These are phyloP conservation scores for Ostrea denselamellosa DNA, from an alignment of 1,140 invertebrate genomes.

Conservation along the genomic window DNA sequence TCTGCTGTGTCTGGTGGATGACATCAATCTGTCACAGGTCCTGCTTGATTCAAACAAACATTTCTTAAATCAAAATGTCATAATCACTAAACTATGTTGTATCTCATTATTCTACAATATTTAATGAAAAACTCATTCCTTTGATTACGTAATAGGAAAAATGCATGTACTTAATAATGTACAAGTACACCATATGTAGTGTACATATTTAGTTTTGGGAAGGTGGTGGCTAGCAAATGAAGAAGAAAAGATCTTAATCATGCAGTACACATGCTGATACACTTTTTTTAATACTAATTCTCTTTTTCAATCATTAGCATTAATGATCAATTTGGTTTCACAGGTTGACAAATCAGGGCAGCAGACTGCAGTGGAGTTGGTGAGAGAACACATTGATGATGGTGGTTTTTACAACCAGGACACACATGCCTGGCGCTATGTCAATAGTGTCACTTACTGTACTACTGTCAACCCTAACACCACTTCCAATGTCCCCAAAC, in stretches of 20 bases:
- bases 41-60: background rate
- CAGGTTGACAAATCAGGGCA: slow-evolving; percentile 74
- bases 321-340: background rate
- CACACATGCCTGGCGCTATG: slow-evolving; percentile 75
- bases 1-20: slow-evolving; percentile 78
- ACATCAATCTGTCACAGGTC: slow-evolving; percentile 77
- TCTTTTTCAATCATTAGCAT: background rate
- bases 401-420: slow-evolving; percentile 76
- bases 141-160: no score
- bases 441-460: slow-evolving; percentile 77
- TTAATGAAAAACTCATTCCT: no score
- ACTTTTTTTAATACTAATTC: no score
- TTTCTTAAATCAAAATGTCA: no score
- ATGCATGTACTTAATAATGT: no score
- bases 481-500: slow-evolving; percentile 70
- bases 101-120: no score
- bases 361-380: slow-evolving; percentile 77
- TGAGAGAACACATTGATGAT: slow-evolving; percentile 78
- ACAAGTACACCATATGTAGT: no score
- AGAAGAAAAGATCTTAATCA: no score
- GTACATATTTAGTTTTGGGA: no score
- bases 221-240: no score
- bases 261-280: no score
- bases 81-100: no score
- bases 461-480: slow-evolving; percentile 74